Evolutionary conservation across 35 echinoderm and acorn worm species (phyloP), one percentile per base, ranked within the genome.

Genomic region (Ophiothrix spiculata): DNA sequence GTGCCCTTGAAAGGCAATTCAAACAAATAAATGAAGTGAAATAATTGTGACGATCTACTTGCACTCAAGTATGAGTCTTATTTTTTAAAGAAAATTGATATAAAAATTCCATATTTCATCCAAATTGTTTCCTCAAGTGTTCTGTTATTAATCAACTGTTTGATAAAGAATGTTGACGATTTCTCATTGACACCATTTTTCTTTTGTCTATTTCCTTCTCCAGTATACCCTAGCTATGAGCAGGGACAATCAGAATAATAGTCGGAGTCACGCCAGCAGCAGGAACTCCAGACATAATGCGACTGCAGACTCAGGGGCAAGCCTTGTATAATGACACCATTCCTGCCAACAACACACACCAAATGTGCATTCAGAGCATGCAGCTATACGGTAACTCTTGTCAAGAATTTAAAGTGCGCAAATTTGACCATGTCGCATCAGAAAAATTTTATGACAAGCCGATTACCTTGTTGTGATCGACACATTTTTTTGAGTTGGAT

Each of bases 161-260:
- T 49, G 42, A 49, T 49, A 10, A n/a, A n/a, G n/a, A n/a, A n/a
- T n/a, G n/a, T n/a, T n/a, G n/a, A n/a, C n/a, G n/a, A n/a, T n/a
- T n/a, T n/a, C n/a, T n/a, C n/a, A n/a, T n/a, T n/a, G n/a, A n/a
- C n/a, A n/a, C n/a, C 32, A 29, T 56, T 69, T 23, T 32, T 76
- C 77, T 37, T 41, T 81, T 29, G 23, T 17, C 39, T 81, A 23
- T 40, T 81, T 40, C 21, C 29, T 41, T 74, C 56, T 64, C 40
- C 80, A 89, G 87, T 89, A 89, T 82, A 89, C 87, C 69, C 63
- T 89, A 36, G 87, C 87, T 64, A 89, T 89, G 87, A 89, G 87
- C 28, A 38, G 87, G 25, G 87, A 89, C 29, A 37, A 78, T 1
- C 80, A 83, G 19, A 49, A 49, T 19, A 49, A 49, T 19, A 49